Evolutionary conservation across 2,113 vertebrate genomes (phyloP), one percentile per base, ranked within the genome.

Genomic region (Rhynchomys soricoides): DNA sequence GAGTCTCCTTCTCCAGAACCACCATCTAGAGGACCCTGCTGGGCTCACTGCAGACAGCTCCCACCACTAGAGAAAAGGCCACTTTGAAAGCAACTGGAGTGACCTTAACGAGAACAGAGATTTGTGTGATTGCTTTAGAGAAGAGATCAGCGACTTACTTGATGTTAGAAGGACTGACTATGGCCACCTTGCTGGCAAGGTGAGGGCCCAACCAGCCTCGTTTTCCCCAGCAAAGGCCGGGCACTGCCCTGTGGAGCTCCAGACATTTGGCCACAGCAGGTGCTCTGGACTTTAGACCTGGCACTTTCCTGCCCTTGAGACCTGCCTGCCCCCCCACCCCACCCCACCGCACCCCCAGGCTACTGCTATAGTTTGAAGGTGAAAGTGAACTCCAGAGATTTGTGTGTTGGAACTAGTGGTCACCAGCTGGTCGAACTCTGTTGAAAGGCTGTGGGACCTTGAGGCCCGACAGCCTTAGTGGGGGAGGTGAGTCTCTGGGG

Each of bases 1-100:
- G 99, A 1, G 99, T 99, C 91, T 99, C 99, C 97, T 99, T 99
- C 97, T 99, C 99, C 45, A 99, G 99, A 98, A 99, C 99, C 89
- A 99, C 99, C 96, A 99, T 99, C 98, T 99, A 99, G 99, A 85
- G 26, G 81, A 34, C n/a, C n/a, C 24, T 16, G 62, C 59, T 29
- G 24, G 81, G 57, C 37, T 48, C 59, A 21, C 34, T 95, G 90
- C 95, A 85, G 15, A 97, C 98, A 97, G 98, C 98, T 98, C 98
- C 98, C 98, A 98, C 98, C 98, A 99, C 98, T 99, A 98, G 98
- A 99, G 98, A 98, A 96, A 98, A 98, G 98, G 26, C 98, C 98
- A 98, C 98, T 99, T 99, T 99, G 98, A 98, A 98, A 98, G 98
- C 98, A 98, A 98, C 98, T 98, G 98, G 98, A 99, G 98, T 99